A percentile compares a stretch with the other conserved stretches of the same genome.
Conservation (phyloP, 2,888 invertebrate species). For the Tachina lurida region DNA sequence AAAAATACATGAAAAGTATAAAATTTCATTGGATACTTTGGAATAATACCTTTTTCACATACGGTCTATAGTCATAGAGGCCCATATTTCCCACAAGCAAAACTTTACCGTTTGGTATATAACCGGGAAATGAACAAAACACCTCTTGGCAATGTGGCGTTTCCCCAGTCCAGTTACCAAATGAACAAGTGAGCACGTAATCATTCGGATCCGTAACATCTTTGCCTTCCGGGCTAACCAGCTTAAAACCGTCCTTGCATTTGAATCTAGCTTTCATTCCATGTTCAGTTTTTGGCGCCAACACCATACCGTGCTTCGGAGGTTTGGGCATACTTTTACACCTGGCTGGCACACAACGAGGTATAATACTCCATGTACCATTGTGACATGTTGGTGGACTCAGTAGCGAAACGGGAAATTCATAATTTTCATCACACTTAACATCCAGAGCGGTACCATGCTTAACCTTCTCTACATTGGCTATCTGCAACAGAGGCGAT, state of each 20-base stretch:
- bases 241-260: conserved; percentile 95
- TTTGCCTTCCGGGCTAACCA: conserved; percentile 87
- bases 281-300: conserved; percentile 98
- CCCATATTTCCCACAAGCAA: conserved; percentile 97
- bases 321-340: conserved; percentile 92
- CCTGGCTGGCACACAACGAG: conserved; percentile 91
- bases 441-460: conserved; percentile 90
- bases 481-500: conserved; percentile 74
- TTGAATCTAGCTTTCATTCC: conserved; percentile 96
- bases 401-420: conserved; percentile 89
- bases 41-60: conserved; percentile 90
- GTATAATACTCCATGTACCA: conserved; percentile 97
- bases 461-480: conserved; percentile 84
- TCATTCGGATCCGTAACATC: conserved; percentile 83
- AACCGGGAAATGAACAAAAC: conserved; percentile 96
- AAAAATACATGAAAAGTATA: conserved; percentile 66
- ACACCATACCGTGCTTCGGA: conserved; percentile 96
- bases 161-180: conserved; percentile 97
- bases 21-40: conserved; percentile 17
- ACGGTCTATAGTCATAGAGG: conserved; percentile 96
- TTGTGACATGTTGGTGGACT: conserved; percentile 94
- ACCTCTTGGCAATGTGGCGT: conserved; percentile 94
- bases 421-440: conserved; percentile 92
- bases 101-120: conserved; percentile 94
- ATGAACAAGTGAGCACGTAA: conserved; percentile 92